These are phyloP conservation scores for Vanessa cardui DNA, from an alignment of 2,888 invertebrate species.

Conservation along the genomic window DNA sequence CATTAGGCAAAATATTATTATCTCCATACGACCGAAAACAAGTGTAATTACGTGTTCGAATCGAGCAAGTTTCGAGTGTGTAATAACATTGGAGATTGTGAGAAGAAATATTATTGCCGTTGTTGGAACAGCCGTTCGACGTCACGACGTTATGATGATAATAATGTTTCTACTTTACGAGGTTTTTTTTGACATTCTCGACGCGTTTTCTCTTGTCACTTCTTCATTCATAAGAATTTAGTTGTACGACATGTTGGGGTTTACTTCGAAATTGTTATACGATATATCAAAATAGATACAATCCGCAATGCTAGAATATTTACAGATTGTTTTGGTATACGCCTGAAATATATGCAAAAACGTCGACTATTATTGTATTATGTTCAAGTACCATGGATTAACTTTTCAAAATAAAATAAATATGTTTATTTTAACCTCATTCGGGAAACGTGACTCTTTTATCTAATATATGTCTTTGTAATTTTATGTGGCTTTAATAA, in stretches of 20 bases:
- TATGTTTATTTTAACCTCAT: no score
- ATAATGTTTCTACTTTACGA: conserved; percentile 29
- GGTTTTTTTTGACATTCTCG: not conserved
- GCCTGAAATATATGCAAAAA: no score
- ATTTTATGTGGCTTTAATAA: no score
- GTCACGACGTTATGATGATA: conserved; percentile 31
- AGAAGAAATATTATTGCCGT: conserved; percentile 39
- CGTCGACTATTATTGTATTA: no score
- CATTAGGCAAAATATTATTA: conserved; percentile 45
- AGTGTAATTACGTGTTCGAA: conserved; percentile 44
- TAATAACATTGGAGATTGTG: conserved; percentile 40
- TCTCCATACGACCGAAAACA: conserved; percentile 44
- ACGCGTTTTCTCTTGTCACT: not conserved
- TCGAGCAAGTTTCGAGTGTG: conserved; percentile 42
- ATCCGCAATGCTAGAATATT: no score
- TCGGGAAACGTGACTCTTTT: no score
- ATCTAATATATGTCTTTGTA: no score
- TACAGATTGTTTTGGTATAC: no score
- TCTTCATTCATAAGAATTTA: not conserved
- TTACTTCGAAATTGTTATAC: no score
- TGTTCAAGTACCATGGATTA: no score
- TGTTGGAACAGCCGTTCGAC: conserved; percentile 25
- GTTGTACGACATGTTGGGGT: not conserved
- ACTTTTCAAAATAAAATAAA: no score
- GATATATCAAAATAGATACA: no score